phyloP scores from a whole-genome alignment of 2,888 invertebrate species.

The Augiades crinisus region DNA sequence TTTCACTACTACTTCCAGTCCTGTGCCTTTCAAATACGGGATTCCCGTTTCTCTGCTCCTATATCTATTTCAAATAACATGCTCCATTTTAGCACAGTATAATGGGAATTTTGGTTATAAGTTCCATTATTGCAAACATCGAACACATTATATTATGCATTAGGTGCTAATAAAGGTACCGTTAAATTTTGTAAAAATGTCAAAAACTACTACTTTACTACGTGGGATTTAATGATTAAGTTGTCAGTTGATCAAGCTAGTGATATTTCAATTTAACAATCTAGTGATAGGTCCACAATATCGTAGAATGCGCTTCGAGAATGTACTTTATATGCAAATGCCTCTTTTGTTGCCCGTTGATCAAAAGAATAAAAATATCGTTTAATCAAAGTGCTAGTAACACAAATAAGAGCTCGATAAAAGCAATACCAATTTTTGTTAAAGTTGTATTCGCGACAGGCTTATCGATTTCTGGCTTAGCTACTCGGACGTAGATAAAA shows the following conservation, averaged over 20 bases:
- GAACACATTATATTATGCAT: no score
- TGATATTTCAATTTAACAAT: background rate
- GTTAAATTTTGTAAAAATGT: no score
- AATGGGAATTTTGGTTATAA: no score
- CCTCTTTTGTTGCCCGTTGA: background rate
- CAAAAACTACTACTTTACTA: no score
- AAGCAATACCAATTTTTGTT: background rate
- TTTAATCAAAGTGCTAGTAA: background rate
- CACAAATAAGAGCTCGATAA: background rate
- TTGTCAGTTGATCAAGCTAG: background rate
- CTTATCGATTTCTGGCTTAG: background rate
- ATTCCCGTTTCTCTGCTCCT: no score
- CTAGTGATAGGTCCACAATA: background rate
- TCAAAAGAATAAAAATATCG: background rate
- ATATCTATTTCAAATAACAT: no score
- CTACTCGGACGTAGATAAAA: background rate
- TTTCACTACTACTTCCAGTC: no score
- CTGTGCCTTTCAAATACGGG: no score
- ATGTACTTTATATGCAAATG: background rate
- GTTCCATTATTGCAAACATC: no score
- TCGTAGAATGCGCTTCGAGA: background rate
- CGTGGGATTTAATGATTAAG: no score
- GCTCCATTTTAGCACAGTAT: no score
- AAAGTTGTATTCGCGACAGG: background rate
- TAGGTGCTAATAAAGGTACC: no score